Evolutionary conservation across 2,797 vertebrate species (phyloP).

Genomic region (Alca torda): DNA sequence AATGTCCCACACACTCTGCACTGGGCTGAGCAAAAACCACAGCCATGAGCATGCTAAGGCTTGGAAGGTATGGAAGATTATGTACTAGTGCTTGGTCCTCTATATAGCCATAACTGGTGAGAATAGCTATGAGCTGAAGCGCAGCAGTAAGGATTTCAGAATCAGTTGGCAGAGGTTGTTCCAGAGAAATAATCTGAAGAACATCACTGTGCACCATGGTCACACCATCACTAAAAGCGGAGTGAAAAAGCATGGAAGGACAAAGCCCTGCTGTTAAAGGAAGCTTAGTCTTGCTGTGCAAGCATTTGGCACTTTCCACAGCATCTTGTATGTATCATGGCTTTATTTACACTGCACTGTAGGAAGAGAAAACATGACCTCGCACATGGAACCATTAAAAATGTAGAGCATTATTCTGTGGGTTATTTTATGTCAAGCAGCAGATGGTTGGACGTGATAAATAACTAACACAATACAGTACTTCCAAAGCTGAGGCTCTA

Average conservation of each 20-base stretch:
- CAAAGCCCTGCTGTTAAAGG: not conserved
- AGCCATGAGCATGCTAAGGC: not conserved
- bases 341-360: not conserved
- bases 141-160: not conserved
- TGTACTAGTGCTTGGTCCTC: not conserved
- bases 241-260: not conserved
- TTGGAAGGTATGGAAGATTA: not conserved
- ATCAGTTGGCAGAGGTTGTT: not conserved
- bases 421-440: not conserved
- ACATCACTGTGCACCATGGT: rapidly evolving
- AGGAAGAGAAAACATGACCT: not conserved
- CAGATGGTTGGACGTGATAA: not conserved
- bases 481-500: not conserved
- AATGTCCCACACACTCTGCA: not conserved
- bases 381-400: not conserved
- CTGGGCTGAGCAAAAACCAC: not conserved
- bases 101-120: not conserved
- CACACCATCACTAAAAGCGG: not conserved
- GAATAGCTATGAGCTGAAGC: not conserved
- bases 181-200: not conserved
- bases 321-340: not conserved
- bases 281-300: not conserved
- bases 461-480: not conserved
- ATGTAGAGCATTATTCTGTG: not conserved
- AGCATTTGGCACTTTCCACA: not conserved